phyloP scores from a whole-genome alignment of 2,888 invertebrate species.

The Rotaria sp. region DNA sequence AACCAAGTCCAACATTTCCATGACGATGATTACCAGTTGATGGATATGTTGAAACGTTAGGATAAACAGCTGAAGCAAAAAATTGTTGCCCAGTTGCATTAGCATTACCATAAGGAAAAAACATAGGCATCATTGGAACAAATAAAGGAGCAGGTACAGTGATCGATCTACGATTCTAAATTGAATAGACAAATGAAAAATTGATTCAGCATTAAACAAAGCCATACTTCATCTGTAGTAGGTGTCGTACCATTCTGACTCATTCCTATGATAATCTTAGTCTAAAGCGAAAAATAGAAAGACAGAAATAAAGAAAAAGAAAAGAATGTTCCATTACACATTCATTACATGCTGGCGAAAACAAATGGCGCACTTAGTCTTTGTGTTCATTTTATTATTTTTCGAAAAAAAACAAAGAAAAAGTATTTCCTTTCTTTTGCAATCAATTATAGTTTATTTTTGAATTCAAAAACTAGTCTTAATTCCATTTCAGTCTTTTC shows the following conservation, averaged over 20 bases:
- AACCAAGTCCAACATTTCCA: not conserved
- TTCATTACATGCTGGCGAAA: not conserved
- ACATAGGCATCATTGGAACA: not conserved
- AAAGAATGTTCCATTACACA: not conserved
- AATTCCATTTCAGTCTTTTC: too few species aligned
- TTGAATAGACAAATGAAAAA: not conserved
- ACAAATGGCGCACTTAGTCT: not conserved
- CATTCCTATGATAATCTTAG: not conserved
- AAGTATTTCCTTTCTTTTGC: too few species aligned
- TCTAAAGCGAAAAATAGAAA: not conserved
- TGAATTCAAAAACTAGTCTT: too few species aligned
- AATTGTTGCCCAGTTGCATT: not conserved
- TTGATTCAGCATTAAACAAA: not conserved
- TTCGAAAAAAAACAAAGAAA: too few species aligned
- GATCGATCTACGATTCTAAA: not conserved
- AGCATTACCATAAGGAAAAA: not conserved
- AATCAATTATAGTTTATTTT: too few species aligned
- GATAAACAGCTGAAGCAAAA: not conserved
- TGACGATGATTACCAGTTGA: not conserved
- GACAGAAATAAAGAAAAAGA: not conserved
- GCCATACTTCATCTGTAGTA: not conserved
- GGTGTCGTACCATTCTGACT: constrained; percentile 14
- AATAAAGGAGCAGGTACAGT: not conserved
- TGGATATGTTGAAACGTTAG: not conserved
- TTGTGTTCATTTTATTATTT: not conserved